Base-by-base conservation (phyloP, 2,113 vertebrate genomes). In the Rhizomys pruinosus region DNA sequence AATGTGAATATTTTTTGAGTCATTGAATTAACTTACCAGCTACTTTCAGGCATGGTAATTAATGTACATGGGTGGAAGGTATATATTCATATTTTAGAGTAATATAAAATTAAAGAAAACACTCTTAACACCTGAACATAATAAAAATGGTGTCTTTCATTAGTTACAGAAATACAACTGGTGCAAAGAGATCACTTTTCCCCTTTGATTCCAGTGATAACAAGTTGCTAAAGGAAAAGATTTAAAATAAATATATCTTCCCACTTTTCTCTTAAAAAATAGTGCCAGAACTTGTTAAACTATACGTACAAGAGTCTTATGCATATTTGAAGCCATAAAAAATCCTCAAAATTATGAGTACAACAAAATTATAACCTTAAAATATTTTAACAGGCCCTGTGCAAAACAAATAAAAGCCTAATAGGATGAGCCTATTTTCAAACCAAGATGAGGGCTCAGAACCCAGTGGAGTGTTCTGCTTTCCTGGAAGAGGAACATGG, bases 71-170 rank as follows among this genome's bases (percentile, higher is more conserved):
- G n/a, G n/a, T n/a, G n/a, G n/a, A n/a, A n/a, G n/a, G n/a, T n/a
- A n/a, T n/a, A n/a, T n/a, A n/a, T n/a, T n/a, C n/a, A n/a, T n/a
- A n/a, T n/a, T n/a, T n/a, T n/a, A n/a, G n/a, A n/a, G n/a, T n/a
- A n/a, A n/a, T n/a, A n/a, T n/a, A n/a, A n/a, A n/a, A n/a, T n/a
- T n/a, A n/a, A n/a, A n/a, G n/a, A n/a, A n/a, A n/a, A n/a, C n/a
- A n/a, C n/a, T n/a, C n/a, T n/a, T n/a, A n/a, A n/a, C n/a, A n/a
- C n/a, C n/a, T n/a, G n/a, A n/a, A n/a, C n/a, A n/a, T n/a, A n/a
- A n/a, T n/a, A n/a, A n/a, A n/a, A n/a, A n/a, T n/a, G n/a, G 82
- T 85, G 82, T 90, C 77, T 89, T 97, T 97, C 97, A 97, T 98
- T 97, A 94, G 93, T 89, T 94, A 97, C 90, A 16, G 95, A 97